Evolutionary conservation across 1,140 invertebrate species (phyloP), one percentile per base, ranked within the genome.

Genomic region (Eupristina koningsbergeri): DNA sequence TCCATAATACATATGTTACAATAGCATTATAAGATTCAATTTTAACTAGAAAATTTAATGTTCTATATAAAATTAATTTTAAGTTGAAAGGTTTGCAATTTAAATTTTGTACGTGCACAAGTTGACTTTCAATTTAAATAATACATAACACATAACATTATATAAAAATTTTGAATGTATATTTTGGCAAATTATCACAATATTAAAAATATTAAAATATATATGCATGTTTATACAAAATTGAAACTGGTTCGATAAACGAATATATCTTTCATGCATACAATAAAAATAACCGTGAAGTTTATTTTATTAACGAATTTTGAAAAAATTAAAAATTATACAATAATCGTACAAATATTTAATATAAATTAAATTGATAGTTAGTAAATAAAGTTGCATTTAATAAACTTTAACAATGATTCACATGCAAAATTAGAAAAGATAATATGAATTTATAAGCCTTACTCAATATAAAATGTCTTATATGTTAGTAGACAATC

Each of bases 91-190:
- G 2, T 13, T 13, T 34, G 29, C 15, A 19, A 36, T 6, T 67
- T 22, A n/a, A 73, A 29, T 50, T 11, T 41, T 61, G 17, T 3
- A 5, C 36, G 9, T 64, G 26, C 36, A 34, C 39, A 45, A 50
- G 63, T 77, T 83, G 81, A 58, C 81, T 83, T 83, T 77, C 81
- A 83, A 74, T 77, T 83, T 77, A 58, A 83, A 77, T 53, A 11
- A 47, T 53, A 22, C 34, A 2, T 67, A 3, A 19, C n/a, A 67
- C 36, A 67, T 36, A 36, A 67, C 13, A 15, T 67, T 36, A 67
- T 36, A 36, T 36, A 67, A 3, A 13, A 67, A 36, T 11, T 31
- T 64, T 19, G 9, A 17, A 67, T 19, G 26, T 45, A 73, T 73
- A 9, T 45, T 73, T 67, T 36, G 31, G 41, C 39, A 13, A 71